These are phyloP conservation scores for Carcharodon carcharias DNA, from an alignment of 2,797 vertebrate species.

Conservation along the genomic window DNA sequence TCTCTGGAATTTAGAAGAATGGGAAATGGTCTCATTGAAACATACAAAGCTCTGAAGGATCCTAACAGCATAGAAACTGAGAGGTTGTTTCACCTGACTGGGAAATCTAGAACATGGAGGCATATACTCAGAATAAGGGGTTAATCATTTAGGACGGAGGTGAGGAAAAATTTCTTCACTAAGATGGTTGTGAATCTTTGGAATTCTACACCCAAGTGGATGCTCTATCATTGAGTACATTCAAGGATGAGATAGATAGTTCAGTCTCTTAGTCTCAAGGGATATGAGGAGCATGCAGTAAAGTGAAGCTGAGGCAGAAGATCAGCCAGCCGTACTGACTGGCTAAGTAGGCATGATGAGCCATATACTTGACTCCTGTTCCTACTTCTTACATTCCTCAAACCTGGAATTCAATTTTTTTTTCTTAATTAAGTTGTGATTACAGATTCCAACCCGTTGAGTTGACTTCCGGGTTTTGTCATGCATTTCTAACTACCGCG, in stretches of 20 bases:
- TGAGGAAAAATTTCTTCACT: neutral
- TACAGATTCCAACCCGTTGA: neutral
- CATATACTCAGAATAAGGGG: neutral
- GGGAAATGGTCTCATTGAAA: neutral
- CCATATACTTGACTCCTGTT: neutral
- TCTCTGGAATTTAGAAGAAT: neutral
- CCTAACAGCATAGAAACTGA: neutral
- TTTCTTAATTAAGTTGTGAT: neutral
- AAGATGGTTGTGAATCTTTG: neutral
- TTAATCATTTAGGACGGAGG: neutral
- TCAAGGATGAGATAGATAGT: neutral
- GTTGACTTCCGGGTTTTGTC: neutral
- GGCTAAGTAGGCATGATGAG: neutral
- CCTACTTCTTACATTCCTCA: neutral
- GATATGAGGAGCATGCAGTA: neutral
- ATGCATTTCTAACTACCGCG: neutral
- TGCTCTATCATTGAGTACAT: neutral
- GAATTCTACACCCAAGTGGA: neutral
- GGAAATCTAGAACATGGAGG: too few relatives aligned
- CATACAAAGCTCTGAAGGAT: neutral
- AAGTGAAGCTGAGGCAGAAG: neutral
- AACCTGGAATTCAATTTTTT: neutral
- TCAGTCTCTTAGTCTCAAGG: neutral
- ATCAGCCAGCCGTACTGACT: too few relatives aligned
- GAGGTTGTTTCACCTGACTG: neutral